Evolutionary conservation across 2,888 invertebrate species (phyloP).

Genomic region (Cheilosia vernalis): DNA sequence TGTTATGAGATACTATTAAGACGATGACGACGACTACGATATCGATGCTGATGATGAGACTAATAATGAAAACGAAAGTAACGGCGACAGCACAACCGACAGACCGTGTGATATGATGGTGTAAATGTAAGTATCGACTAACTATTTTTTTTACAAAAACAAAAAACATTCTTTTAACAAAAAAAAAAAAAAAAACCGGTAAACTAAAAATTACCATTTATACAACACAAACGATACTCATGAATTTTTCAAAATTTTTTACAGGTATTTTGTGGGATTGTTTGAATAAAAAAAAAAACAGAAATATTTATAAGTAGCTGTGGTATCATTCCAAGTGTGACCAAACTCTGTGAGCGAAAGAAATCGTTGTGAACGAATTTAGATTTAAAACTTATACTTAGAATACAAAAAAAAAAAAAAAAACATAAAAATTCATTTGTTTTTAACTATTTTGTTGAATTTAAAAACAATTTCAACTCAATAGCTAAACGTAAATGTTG

Average conservation of each 20-base stretch:
- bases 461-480: conserved; percentile 39
- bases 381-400: conserved; percentile 47
- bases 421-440: conserved; percentile 39
- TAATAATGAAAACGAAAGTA: conserved; percentile 54
- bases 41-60: conserved; percentile 40
- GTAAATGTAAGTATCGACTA: conserved; percentile 67
- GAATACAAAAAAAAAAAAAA: conserved; percentile 24
- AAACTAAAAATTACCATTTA: conserved; percentile 32
- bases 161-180: conserved; percentile 5
- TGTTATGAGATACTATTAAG: conserved; percentile 49
- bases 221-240: conserved; percentile 64
- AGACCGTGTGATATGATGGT: conserved; percentile 70
- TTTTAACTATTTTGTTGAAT: conserved; percentile 42
- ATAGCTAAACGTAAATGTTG: conserved; percentile 59
- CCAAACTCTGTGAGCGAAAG: conserved; percentile 75
- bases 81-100: conserved; percentile 66
- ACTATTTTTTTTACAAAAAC: conserved; percentile 39
- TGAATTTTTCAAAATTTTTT: conserved; percentile 68
- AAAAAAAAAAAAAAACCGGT: conserved; percentile 11
- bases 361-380: conserved; percentile 75
- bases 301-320: conserved; percentile 69
- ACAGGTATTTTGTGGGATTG: conserved; percentile 68
- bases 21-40: conserved; percentile 44
- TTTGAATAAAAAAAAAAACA: conserved; percentile 35
- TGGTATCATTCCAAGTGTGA: conserved; percentile 75